Percentiles rank a stretch among this genome's conserved stretches.
Evolutionary conservation across 2,113 vertebrate genomes (phyloP).

Genomic region (Dromaius novaehollandiae): DNA sequence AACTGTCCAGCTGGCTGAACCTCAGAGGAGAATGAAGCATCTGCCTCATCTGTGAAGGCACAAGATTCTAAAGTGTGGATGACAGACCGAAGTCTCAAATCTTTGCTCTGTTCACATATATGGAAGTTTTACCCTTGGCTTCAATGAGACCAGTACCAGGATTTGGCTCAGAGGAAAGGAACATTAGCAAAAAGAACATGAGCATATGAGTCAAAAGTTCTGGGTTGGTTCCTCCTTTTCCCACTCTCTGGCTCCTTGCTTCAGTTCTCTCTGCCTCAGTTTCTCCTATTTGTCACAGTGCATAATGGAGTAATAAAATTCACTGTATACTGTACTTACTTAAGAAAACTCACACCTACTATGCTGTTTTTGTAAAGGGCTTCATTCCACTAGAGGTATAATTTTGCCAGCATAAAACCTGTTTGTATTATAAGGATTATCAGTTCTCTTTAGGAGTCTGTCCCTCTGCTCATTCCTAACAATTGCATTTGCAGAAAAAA

Average conservation of each 20-base stretch:
- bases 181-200: not conserved
- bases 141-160: not conserved
- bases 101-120: not conserved
- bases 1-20: conserved; percentile 14
- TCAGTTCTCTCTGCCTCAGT: not conserved
- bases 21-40: conserved; percentile 20
- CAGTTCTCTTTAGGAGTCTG: not conserved
- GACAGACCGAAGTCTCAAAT: conserved; percentile 1
- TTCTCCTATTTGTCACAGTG: not conserved
- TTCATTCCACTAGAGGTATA: not conserved
- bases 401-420: not conserved
- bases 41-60: not conserved
- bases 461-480: not conserved
- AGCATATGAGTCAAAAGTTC: not conserved
- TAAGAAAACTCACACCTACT: not conserved
- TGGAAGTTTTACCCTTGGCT: not conserved
- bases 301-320: not conserved
- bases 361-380: not conserved
- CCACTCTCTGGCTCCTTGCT: not conserved
- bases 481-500: not conserved
- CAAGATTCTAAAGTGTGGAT: conserved; percentile 4
- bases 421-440: not conserved
- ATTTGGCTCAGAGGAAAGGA: not conserved
- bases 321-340: not conserved
- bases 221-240: not conserved